Base-by-base conservation (phyloP, 2,888 invertebrate species). In the Prenolepis imparis region DNA sequence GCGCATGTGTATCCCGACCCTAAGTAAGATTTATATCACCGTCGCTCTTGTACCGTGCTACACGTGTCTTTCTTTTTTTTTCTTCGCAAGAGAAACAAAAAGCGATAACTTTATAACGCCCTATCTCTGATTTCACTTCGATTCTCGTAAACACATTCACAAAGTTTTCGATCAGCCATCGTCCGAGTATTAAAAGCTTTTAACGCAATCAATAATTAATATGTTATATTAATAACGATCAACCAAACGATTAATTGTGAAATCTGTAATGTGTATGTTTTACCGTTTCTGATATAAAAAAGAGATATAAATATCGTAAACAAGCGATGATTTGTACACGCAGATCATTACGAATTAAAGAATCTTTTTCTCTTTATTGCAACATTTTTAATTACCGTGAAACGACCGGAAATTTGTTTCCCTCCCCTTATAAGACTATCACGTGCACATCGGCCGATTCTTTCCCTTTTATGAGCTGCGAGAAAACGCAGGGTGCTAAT, bases 241-340 rank as follows among this genome's bases (percentile, higher is more conserved):
- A 93, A 94, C 93, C 93, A 94, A 94, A 93, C 92, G 90, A 91
- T 92, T 93, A 94, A 94, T 94, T 93, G 93, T 93, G 93, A 93
- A 94, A 94, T 93, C 91, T 91, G 11, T 68, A 44, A 57, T 41
- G 64, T 73, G 4, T 18, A 12, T 41, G 41, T 41, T 3, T 15
- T 21, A 18, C 57, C 80, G 89, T n/a, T 28, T 84, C 78, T 87
- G 73, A 52, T 78, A 78, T 67, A 73, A 83, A 59, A 70, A 67
- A 82, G 80, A 41, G 84, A 81, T 67, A 77, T 78, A 83, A 68
- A 73, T 88, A 88, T 88, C 85, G 83, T 77, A 63, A 59, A n/a
- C n/a, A n/a, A 78, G 61, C 85, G 77, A 89, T 90, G 86, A 36
- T 86, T 81, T 84, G 84, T 52, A n/a, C 6, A n/a, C 8, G 8